These are phyloP conservation scores for Tretioscincus oriximinensis DNA, from an alignment of 2,113 vertebrate species.

Conservation along the genomic window DNA sequence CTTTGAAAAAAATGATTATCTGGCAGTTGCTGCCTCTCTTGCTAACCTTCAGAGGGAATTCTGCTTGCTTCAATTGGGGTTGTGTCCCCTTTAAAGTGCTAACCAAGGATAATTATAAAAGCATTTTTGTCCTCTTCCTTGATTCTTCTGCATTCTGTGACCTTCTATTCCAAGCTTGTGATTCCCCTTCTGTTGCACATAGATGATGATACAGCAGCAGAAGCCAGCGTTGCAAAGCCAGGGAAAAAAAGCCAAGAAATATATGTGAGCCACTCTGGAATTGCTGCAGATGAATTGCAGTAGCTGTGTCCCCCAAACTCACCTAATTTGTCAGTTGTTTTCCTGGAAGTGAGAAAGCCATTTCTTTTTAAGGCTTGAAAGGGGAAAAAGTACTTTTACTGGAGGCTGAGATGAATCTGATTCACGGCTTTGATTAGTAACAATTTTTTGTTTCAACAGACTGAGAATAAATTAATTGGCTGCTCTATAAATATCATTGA, in stretches of 20 bases:
- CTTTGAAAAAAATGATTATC: neutral
- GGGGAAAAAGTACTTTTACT: conserved; percentile 1
- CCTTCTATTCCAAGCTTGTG: conserved; percentile 27
- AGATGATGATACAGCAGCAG: conserved; percentile 36
- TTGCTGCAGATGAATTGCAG: conserved; percentile 32
- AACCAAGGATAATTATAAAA: conserved; percentile 21
- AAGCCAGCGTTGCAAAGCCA: neutral
- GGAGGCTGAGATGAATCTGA: conserved; percentile 40
- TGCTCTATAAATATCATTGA: neutral
- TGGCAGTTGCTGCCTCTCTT: neutral
- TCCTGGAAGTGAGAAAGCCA: neutral
- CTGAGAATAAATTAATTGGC: neutral
- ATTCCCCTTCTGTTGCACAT: conserved; percentile 34
- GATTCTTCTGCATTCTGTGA: conserved; percentile 24
- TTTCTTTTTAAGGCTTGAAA: conserved; percentile 6
- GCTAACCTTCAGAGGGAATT: neutral
- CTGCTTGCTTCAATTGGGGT: neutral
- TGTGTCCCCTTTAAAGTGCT: conserved; percentile 1
- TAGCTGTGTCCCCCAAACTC: neutral
- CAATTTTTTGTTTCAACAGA: conserved; percentile 6
- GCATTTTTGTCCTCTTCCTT: neutral
- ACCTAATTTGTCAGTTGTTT: conserved; percentile 7
- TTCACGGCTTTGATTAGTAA: conserved; percentile 49
- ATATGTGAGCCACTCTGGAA: neutral
- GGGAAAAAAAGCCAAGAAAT: neutral